Evolutionary conservation across 2,113 vertebrate species (phyloP), one percentile per base, ranked within the genome.

Genomic region (Ptilonorhynchus violaceus): DNA sequence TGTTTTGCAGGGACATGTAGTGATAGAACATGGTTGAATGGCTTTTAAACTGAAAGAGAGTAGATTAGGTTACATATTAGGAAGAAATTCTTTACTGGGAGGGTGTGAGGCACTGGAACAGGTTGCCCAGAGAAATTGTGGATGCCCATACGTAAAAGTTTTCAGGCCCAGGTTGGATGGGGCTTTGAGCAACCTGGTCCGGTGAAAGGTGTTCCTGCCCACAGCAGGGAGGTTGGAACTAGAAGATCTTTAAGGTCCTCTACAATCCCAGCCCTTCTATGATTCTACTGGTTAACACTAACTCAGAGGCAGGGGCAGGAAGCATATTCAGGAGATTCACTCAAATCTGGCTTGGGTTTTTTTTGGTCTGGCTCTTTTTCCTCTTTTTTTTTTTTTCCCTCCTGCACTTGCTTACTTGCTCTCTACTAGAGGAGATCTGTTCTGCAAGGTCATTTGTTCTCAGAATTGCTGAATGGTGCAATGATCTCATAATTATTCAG

Each of bases 401-500:
- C n/a, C n/a, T n/a, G n/a, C n/a, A n/a, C n/a, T n/a, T n/a, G n/a
- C n/a, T n/a, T 4, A 31, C 28, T 79, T 66, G 14, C 15, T 83
- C 6, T 66, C 16, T 73, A 42, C 23, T 55, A 53, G 37, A 5
- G 2, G 37, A 79, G 42, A 55, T 83, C 23, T 5, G 0, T 80
- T 70, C 81, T 92, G 37, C 72, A 88, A 92, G 82, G 85, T 92
- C 42, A 7, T 86, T 93, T 89, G 56, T 82, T 87, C 44, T 82
- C 53, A 73, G 66, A 93, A 88, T 58, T 73, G 46, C 74, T 88
- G 77, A 95, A 86, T 84, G 52, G 39, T 59, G 68, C 53, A 74
- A 84, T 64, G 75, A 74, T 94, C 59, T 94, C 56, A 63, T 80
- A 84, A 93, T 94, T 97, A 94, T 85, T 92, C 72, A 83, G 75